Evolutionary conservation across 2,888 invertebrate species (phyloP), one percentile per base, ranked within the genome.

Genomic region (Masnerella sp.): DNA sequence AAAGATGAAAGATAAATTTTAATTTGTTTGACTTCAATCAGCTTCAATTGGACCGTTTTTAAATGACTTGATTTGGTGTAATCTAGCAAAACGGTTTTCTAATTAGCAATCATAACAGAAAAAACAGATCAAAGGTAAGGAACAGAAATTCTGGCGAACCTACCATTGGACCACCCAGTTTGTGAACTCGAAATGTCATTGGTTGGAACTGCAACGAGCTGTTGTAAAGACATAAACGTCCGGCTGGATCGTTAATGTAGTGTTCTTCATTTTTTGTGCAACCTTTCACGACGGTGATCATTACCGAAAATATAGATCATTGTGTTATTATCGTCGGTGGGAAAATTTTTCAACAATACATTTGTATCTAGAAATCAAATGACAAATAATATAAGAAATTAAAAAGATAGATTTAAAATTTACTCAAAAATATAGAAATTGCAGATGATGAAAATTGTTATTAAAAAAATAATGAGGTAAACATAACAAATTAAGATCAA

Each of bases 171-270:
- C 52, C 52, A 64, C 62, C 62, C 62, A 52, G 52, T 25, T 22
- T 34, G 12, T 15, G 25, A 43, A 43, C 52, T 52, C 42, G 32
- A 52, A 64, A 64, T 51, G 51, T 64, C 62, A 64, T 52, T 64
- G 62, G 34, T 36, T 22, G 62, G 28, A 42, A 43, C 25, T 52
- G 52, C 62, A 52, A 49, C 43, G 52, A 52, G 62, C 62, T 34
- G 51, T 64, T 52, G 52, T 52, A 52, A 64, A 64, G 62, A 43
- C 52, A 62, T 62, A 62, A 62, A 62, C 42, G 36, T 43, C 34
- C 25, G 34, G 36, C 22, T 43, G 42, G 36, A 52, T 64, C 62
- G 62, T 64, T 64, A 64, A 64, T 52, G n/a, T n/a, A 52, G 42
- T 22, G 42, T 62, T 52, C 32, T 25, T 34, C 25, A 17, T 34